Evolutionary conservation across 2,888 invertebrate species (phyloP).

Genomic region (Drymonia ruficornis): DNA sequence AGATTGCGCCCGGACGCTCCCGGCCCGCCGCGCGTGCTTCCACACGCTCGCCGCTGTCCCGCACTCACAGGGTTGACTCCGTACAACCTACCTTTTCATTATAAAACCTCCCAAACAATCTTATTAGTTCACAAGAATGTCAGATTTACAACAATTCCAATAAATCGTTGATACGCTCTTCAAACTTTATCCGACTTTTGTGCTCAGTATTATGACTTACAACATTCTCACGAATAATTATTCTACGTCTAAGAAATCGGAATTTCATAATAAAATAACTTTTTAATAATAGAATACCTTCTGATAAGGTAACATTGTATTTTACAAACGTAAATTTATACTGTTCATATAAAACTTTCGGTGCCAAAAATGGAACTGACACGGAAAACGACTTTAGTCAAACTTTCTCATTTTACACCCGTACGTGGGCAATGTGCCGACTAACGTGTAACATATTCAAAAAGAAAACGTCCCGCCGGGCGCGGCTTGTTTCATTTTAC

Average conservation of each 20-base stretch:
- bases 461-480: constrained; percentile 73
- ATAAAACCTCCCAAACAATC: constrained; percentile 23
- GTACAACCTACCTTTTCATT: constrained; percentile 17
- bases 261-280: background rate
- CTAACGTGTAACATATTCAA: constrained; percentile 70
- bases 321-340: background rate
- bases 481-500: constrained; percentile 83
- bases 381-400: constrained; percentile 51
- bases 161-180: background rate
- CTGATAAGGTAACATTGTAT: background rate
- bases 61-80: constrained; percentile 24
- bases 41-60: constrained; percentile 44
- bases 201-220: too few relatives aligned
- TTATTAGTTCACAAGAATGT: constrained; percentile 21
- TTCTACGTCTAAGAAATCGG: too few relatives aligned
- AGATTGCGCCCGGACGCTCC: constrained; percentile 71
- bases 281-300: background rate
- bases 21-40: constrained; percentile 60
- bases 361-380: constrained; percentile 33
- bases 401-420: constrained; percentile 59
- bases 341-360: constrained; percentile 13
- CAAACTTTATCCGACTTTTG: background rate
- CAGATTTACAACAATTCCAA: constrained; percentile 1
- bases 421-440: constrained; percentile 59
- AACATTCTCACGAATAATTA: background rate